Base-by-base conservation (phyloP, 2,113 vertebrate genomes). In the Alligator mississippiensis region DNA sequence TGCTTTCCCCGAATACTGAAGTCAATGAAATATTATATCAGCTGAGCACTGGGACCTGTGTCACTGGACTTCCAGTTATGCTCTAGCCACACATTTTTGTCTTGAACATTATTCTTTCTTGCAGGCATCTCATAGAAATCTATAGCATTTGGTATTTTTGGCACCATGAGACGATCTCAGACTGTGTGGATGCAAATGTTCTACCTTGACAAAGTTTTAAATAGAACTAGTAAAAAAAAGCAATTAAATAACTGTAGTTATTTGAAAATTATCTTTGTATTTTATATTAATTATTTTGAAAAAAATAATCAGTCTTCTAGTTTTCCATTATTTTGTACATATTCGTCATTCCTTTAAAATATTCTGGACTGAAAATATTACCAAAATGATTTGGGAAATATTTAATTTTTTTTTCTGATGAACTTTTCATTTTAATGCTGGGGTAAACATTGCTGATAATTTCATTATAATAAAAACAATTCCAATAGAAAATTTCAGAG, bases 141-240 rank as follows among this genome's bases (percentile, higher is more conserved):
- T 76, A n/a, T 47, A 47, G 2, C 30, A 3, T 4, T 25, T 84
- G 28, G 14, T 6, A 80, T 2, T 75, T 4, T 3, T 15, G 6
- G 1, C 15, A 59, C 72, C 4, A 3, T 10, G 47, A 30, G 1
- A 66, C 0, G 58, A 6, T 47, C 47, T 47, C 47, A 47, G 47
- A 47, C 47, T 47, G 47, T 9, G 47, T 47, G 47, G 47, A 47
- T 47, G 9, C 47, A 47, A 47, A 47, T 9, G 47, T 47, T 38
- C 21, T 24, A 12, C 9, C n/a, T 58, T 59, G 4, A 38, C 7
- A 63, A 25, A 58, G 85, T 77, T n/a, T 1, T 11, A 21, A 60
- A 17, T 22, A 80, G 66, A 25, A 1, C 1, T 18, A 57, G 15
- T 17, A 22, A 76, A 77, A 5, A 47, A 47, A 47, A 9, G 47